Evolutionary conservation across 2,113 vertebrate species (phyloP).

Genomic region (Pseudopodoces humilis): DNA sequence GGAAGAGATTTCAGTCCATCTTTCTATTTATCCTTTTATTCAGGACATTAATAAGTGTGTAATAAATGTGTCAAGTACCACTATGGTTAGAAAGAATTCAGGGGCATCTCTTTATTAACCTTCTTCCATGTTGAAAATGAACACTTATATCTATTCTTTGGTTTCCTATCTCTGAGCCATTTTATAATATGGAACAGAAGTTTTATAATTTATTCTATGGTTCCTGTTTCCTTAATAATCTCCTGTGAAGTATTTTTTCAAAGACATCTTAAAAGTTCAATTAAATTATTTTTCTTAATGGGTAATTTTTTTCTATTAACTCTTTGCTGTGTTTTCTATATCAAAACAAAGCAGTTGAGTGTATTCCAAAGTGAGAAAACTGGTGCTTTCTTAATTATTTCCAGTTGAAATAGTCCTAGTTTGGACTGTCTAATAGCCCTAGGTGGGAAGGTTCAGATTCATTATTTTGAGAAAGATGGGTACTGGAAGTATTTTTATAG

Average conservation of each 20-base stretch:
- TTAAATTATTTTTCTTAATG: constrained; percentile 16
- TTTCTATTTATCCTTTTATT: background rate
- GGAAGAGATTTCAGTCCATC: background rate
- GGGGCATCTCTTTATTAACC: constrained; percentile 42
- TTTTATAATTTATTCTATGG: background rate
- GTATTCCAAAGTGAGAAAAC: background rate
- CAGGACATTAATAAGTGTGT: background rate
- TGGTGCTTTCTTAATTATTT: background rate
- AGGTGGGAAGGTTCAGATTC: background rate
- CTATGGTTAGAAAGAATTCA: background rate
- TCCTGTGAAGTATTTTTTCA: constrained; percentile 38
- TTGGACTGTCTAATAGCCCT: background rate
- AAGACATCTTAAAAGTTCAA: background rate
- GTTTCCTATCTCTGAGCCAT: background rate
- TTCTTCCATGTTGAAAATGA: constrained; percentile 24
- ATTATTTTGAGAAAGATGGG: background rate
- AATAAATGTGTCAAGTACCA: constrained; percentile 29
- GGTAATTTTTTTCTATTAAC: background rate
- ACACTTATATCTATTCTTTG: background rate
- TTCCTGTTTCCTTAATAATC: background rate
- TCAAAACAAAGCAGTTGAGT: background rate
- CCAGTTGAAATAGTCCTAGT: background rate
- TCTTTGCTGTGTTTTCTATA: background rate
- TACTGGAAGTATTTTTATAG: background rate
- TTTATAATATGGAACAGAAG: constrained; percentile 7